These are phyloP conservation scores for Burhinus bistriatus DNA, from an alignment of 2,113 vertebrate species.

Conservation along the genomic window DNA sequence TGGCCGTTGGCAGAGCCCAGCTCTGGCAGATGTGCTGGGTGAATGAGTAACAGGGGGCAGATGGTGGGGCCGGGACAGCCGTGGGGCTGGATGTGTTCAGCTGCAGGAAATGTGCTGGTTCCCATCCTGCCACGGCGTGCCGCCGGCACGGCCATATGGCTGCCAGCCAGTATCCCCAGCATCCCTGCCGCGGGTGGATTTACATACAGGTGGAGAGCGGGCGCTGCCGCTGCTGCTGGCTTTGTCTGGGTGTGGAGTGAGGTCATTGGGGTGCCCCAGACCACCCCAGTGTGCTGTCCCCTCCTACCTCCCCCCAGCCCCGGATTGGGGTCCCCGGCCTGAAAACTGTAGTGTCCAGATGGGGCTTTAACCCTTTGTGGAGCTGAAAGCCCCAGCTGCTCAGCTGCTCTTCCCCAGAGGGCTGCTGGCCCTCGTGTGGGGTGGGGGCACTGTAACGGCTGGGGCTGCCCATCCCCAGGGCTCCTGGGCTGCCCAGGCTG, in stretches of 20 bases:
- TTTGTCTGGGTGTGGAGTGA: neutral
- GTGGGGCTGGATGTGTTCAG: neutral
- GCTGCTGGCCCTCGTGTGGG: neutral
- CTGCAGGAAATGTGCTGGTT: neutral
- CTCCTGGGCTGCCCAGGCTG: neutral
- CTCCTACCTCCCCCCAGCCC: neutral
- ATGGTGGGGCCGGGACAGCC: neutral
- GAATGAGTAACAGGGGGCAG: constrained; percentile 7
- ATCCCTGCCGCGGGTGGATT: constrained; percentile 58
- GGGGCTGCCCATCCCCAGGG: neutral
- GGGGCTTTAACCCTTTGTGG: neutral
- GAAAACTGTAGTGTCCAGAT: neutral
- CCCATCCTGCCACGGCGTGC: neutral
- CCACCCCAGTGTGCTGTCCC: neutral
- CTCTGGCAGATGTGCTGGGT: neutral
- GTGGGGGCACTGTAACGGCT: too few relatives aligned
- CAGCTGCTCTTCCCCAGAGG: neutral
- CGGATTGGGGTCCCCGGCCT: neutral
- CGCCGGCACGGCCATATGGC: neutral
- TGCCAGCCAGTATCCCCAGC: neutral
- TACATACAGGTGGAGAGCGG: constrained; percentile 88
- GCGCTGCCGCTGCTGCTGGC: neutral
- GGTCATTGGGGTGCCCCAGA: neutral
- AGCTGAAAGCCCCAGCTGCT: neutral
- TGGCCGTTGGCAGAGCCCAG: neutral